Evolutionary conservation across 2,888 invertebrate genomes (phyloP).

Genomic region (Hylaea fasciaria): DNA sequence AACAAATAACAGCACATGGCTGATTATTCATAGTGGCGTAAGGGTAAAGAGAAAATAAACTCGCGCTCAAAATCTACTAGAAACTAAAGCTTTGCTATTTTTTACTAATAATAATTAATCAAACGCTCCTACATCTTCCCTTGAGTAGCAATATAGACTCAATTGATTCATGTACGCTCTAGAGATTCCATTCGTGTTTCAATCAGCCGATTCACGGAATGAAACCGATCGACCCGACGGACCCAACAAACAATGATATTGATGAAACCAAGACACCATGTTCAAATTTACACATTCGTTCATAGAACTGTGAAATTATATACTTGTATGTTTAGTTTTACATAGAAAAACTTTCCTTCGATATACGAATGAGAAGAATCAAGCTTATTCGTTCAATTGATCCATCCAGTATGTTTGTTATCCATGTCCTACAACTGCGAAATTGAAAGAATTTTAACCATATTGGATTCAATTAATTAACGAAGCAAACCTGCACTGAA

Average conservation of each 20-base stretch:
- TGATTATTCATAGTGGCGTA: no score
- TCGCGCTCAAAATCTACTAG: no score
- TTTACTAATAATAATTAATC: no score
- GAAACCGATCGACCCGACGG: slow-evolving; percentile 4
- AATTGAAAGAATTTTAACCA: neutral
- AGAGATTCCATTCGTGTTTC: slow-evolving; percentile 5
- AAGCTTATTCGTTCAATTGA: no score
- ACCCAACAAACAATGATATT: slow-evolving; percentile 13
- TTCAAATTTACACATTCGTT: slow-evolving; percentile 3
- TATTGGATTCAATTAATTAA: neutral
- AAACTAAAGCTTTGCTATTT: no score
- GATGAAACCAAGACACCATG: slow-evolving; percentile 9
- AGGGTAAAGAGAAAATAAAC: no score
- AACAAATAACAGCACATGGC: no score
- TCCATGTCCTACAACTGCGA: neutral
- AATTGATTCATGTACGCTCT: slow-evolving; percentile 2
- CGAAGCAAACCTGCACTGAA: neutral
- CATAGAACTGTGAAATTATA: slow-evolving; percentile 10
- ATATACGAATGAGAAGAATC: neutral
- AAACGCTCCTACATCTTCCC: neutral
- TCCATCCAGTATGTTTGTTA: neutral
- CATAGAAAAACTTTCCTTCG: neutral
- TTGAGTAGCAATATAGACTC: slow-evolving; percentile 1
- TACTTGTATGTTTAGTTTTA: neutral
- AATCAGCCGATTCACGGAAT: slow-evolving; percentile 12